Evolutionary conservation across 1,140 invertebrate genomes (phyloP).

Genomic region (Orchestia grillus): DNA sequence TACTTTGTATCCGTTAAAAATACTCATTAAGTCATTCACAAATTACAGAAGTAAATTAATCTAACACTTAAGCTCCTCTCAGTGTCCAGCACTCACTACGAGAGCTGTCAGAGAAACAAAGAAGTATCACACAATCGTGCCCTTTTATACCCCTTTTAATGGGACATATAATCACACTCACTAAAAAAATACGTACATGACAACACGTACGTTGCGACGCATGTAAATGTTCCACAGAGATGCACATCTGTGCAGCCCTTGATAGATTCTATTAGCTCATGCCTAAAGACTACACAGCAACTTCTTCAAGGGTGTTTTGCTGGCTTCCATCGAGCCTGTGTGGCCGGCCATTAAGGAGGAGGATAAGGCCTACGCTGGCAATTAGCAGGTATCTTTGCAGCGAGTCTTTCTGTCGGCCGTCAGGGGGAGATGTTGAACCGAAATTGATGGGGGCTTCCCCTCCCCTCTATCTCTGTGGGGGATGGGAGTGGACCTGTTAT

Average conservation of each 20-base stretch:
- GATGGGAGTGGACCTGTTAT: background rate
- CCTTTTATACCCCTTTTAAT: too few relatives aligned
- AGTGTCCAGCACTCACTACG: too few relatives aligned
- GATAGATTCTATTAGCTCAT: background rate
- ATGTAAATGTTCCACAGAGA: too few relatives aligned
- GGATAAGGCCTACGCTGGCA: background rate
- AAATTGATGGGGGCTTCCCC: background rate
- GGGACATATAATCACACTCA: too few relatives aligned
- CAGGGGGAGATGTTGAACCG: background rate
- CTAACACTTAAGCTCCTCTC: too few relatives aligned
- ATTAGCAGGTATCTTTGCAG: constrained; percentile 12
- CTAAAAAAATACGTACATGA: too few relatives aligned
- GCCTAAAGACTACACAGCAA: background rate
- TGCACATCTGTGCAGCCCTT: background rate
- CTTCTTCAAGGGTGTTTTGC: background rate
- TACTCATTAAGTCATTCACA: too few relatives aligned
- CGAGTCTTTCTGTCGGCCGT: background rate
- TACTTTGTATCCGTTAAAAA: too few relatives aligned
- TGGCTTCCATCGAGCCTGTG: background rate
- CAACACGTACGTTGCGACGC: too few relatives aligned
- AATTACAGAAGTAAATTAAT: too few relatives aligned
- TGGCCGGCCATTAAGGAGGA: background rate
- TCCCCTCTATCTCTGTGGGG: background rate
- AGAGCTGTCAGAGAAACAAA: too few relatives aligned
- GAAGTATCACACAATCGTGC: too few relatives aligned